Conservation (phyloP, 2,113 vertebrate genomes). For the Callaeas wilsoni region DNA sequence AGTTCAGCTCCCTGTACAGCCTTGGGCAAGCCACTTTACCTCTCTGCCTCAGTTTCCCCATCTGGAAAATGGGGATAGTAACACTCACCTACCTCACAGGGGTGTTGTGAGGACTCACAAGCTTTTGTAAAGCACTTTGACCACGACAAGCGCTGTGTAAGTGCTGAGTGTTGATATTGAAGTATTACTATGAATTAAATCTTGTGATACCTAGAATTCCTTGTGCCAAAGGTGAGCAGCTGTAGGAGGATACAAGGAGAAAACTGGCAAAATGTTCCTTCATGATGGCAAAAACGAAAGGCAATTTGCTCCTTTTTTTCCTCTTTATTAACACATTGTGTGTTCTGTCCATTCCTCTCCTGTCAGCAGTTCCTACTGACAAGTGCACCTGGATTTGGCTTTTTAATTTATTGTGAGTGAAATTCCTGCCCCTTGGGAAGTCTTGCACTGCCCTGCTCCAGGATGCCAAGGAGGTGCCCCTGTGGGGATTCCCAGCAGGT, state of each 20-base stretch:
- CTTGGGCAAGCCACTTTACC: constrained; percentile 28
- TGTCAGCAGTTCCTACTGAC: background rate
- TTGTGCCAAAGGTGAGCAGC: constrained; percentile 50
- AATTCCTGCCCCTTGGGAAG: background rate
- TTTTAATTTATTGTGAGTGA: background rate
- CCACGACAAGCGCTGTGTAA: background rate
- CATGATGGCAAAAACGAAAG: background rate
- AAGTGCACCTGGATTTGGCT: background rate
- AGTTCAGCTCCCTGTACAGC: background rate
- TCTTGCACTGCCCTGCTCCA: background rate
- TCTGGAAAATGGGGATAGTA: constrained; percentile 40
- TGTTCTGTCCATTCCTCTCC: background rate
- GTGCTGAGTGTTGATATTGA: constrained; percentile 41
- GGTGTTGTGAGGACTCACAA: constrained; percentile 59
- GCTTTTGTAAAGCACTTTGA: constrained; percentile 61
- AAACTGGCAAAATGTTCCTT: background rate
- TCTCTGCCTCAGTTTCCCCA: constrained; percentile 59
- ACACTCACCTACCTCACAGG: constrained; percentile 66
- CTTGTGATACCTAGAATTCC: constrained; percentile 8
- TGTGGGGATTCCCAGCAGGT: background rate
- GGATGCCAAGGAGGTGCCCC: background rate
- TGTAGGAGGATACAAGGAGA: background rate
- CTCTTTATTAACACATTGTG: background rate
- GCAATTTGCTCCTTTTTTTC: background rate
- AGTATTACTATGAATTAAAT: constrained; percentile 30